phyloP scores from a whole-genome alignment of 2,888 invertebrate species.

The Pammene fasciana region DNA sequence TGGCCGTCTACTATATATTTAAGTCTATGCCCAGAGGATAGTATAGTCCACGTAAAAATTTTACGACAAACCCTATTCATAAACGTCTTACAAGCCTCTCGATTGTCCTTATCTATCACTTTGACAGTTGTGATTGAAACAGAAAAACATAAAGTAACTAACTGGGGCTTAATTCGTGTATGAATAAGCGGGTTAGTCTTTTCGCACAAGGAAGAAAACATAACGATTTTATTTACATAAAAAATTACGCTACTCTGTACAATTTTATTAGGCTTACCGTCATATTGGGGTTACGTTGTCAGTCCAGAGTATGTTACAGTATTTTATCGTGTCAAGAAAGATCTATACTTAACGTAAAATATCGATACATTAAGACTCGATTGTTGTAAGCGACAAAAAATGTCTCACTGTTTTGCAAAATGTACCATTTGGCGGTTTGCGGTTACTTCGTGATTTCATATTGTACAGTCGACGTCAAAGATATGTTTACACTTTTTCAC shows the following conservation, averaged over 20 bases:
- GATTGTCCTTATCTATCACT: neutral
- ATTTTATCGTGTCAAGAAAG: neutral
- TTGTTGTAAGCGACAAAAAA: neutral
- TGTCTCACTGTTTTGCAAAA: no score
- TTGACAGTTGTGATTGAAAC: no score
- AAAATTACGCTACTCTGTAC: slow-evolving; percentile 49
- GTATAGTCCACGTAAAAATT: neutral
- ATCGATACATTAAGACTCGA: neutral
- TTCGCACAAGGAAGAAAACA: no score
- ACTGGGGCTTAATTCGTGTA: no score
- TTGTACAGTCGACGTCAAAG: no score
- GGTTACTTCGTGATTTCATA: no score
- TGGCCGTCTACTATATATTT: neutral
- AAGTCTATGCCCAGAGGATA: neutral
- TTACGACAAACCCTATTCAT: no score
- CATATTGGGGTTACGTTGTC: slow-evolving; percentile 45
- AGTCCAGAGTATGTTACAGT: slow-evolving; percentile 41
- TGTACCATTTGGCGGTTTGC: no score
- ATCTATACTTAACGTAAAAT: neutral
- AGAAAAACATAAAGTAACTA: no score
- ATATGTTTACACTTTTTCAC: no score
- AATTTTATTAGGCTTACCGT: slow-evolving; percentile 42
- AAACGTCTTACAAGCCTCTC: neutral
- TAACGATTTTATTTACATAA: slow-evolving; percentile 49
- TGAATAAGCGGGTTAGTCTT: no score